Percentiles rank a stretch among this genome's conserved stretches.
Conservation (phyloP, 2,113 vertebrate genomes). For the Amblyopsis rosae region DNA sequence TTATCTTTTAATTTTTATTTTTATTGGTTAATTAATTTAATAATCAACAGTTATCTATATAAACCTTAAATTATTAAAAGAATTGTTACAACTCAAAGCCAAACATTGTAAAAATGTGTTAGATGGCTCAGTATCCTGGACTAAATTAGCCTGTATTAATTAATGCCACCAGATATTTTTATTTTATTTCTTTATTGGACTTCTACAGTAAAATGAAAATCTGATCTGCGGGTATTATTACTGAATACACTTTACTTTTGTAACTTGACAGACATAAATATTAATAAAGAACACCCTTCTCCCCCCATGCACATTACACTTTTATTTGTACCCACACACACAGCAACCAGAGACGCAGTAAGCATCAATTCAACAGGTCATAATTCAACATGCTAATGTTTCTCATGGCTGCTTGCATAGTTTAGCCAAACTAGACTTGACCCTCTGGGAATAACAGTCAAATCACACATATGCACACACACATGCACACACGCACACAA, state of each 20-base stretch:
- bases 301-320: conserved; percentile 17
- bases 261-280: conserved; percentile 30
- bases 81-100: too few relatives aligned
- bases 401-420: conserved; percentile 59
- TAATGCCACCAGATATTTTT: not conserved
- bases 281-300: conserved; percentile 18
- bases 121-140: not conserved
- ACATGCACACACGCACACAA: conserved; percentile 8
- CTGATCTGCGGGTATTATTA: conserved; percentile 27
- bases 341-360: conserved; percentile 33
- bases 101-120: too few relatives aligned
- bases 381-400: conserved; percentile 63
- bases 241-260: conserved; percentile 17
- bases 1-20: too few relatives aligned
- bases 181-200: conserved; percentile 2
- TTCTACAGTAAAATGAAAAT: conserved; percentile 21
- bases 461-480: conserved; percentile 31
- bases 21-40: too few relatives aligned
- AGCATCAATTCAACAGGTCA: conserved; percentile 37
- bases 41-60: too few relatives aligned
- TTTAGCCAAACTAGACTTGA: conserved; percentile 50
- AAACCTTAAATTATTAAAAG: too few relatives aligned
- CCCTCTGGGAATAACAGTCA: conserved; percentile 28
- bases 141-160: not conserved
- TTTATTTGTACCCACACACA: not conserved